A percentile compares a stretch with the other conserved stretches of the same genome.
These are phyloP conservation scores for Uloborus plumipes DNA, from an alignment of 2,888 invertebrate genomes.

Conservation along the genomic window DNA sequence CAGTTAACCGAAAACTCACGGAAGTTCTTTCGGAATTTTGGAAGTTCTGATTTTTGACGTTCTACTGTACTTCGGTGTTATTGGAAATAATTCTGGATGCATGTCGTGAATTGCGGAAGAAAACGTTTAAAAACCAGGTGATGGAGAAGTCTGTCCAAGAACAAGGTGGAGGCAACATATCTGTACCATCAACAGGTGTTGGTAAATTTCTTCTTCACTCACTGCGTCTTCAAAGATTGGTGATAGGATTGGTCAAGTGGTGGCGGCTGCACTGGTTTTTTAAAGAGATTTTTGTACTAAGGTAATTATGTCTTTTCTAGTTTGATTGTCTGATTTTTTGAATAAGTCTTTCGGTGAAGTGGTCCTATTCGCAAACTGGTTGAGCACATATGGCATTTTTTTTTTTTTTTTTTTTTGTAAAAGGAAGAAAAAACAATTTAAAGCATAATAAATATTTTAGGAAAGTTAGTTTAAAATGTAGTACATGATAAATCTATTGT, in stretches of 20 bases:
- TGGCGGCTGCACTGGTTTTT: conserved; percentile 44
- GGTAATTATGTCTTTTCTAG: conserved; percentile 42
- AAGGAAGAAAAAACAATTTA: too few species aligned
- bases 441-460: too few species aligned
- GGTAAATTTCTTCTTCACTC: conserved; percentile 31
- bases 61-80: neutral
- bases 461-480: too few species aligned
- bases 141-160: conserved; percentile 7
- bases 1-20: too few species aligned
- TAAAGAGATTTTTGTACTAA: conserved; percentile 11
- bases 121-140: conserved; percentile 20
- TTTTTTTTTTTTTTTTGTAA: too few species aligned
- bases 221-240: neutral
- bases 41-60: too few species aligned
- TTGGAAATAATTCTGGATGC: conserved; percentile 7
- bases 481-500: too few species aligned
- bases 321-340: too few species aligned
- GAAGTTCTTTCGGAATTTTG: too few species aligned
- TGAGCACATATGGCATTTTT: too few species aligned
- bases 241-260: conserved; percentile 23
- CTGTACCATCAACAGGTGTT: conserved; percentile 38
- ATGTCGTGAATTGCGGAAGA: conserved; percentile 5
- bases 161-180: conserved; percentile 36
- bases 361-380: too few species aligned
- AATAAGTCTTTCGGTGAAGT: too few species aligned